phyloP scores from a whole-genome alignment of 2,888 invertebrate species.

The Thysanoteuthis rhombus region DNA sequence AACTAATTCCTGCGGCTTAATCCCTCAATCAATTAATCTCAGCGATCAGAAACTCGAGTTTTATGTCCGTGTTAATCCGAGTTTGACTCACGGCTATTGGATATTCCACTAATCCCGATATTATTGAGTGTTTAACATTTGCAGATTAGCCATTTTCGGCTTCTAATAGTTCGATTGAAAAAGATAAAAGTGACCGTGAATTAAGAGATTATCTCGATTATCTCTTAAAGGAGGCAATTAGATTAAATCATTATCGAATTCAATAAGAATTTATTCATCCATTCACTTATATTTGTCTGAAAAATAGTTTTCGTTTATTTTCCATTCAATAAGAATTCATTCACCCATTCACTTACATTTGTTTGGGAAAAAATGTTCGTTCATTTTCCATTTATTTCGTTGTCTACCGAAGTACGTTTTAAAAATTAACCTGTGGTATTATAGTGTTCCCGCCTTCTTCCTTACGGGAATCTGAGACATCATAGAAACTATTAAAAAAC shows the following conservation, averaged over 20 bases:
- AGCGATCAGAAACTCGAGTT: background rate
- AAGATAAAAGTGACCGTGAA: background rate
- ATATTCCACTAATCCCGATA: background rate
- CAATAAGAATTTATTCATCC: background rate
- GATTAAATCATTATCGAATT: background rate
- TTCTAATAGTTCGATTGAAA: background rate
- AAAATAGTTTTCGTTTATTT: too few species aligned
- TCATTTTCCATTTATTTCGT: background rate
- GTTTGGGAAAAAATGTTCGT: too few species aligned
- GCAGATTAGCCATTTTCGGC: background rate
- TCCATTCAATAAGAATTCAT: background rate
- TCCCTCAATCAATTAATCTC: background rate
- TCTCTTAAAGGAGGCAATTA: background rate
- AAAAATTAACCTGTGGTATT: too few species aligned
- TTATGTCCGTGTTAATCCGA: too few species aligned
- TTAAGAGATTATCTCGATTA: background rate
- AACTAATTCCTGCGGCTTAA: background rate
- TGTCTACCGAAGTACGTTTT: background rate
- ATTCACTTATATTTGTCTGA: too few species aligned
- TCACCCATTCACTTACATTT: too few species aligned
- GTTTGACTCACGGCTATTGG: background rate
- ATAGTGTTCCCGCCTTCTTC: too few species aligned
- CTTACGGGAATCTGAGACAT: too few species aligned
- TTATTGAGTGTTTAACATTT: background rate
- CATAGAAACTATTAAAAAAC: too few species aligned